Evolutionary conservation across 2,888 invertebrate species (phyloP).

Genomic region (Quadroppia sp.): DNA sequence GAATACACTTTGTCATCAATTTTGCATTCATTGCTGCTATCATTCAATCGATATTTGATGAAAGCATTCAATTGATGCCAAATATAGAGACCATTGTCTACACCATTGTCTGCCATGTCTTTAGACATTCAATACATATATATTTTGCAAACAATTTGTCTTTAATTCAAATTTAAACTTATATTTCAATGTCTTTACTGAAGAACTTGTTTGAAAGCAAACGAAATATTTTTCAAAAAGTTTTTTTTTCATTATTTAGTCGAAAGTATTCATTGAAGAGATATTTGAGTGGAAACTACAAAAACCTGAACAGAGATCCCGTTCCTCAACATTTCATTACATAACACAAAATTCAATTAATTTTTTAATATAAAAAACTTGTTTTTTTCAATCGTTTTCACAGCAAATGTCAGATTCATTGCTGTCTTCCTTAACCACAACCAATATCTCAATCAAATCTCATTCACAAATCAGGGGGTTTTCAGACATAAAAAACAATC

Average conservation of each 20-base stretch:
- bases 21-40: not conserved
- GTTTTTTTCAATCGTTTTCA: not conserved
- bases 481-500: too few species aligned
- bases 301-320: constrained; percentile 16
- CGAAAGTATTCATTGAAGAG: not conserved
- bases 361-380: too few species aligned
- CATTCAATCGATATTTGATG: constrained; percentile 9
- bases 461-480: too few species aligned
- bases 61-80: constrained; percentile 28
- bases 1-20: constrained; percentile 26
- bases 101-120: not conserved
- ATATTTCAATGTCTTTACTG: too few species aligned
- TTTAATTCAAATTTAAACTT: too few species aligned
- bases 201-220: too few species aligned
- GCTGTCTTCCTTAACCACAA: too few species aligned
- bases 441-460: too few species aligned
- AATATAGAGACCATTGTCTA: not conserved
- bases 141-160: not conserved
- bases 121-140: not conserved
- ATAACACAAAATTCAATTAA: too few species aligned
- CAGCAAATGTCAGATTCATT: too few species aligned
- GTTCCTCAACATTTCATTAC: not conserved
- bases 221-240: too few species aligned
- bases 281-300: not conserved
- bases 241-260: not conserved